Conservation (phyloP, 2,888 invertebrate genomes). For the Tridacna crocea region DNA sequence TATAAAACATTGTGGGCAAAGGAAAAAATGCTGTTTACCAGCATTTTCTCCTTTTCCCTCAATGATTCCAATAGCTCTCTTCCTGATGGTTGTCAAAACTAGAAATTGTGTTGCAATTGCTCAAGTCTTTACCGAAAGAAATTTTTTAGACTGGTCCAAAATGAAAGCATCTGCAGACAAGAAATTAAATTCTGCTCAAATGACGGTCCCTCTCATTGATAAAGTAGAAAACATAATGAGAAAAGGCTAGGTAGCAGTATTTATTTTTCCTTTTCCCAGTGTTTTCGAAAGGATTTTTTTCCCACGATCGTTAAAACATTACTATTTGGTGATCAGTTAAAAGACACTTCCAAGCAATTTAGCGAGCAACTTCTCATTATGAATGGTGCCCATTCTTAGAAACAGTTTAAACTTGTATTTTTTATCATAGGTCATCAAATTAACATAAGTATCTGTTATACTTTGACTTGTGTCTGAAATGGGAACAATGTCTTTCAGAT, state of each 20-base stretch:
- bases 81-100: no score
- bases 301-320: no score
- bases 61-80: not conserved
- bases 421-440: conserved; percentile 42
- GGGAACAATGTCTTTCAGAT: conserved; percentile 39
- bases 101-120: no score
- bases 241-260: no score
- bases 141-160: no score
- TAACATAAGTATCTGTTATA: conserved; percentile 15
- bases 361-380: conserved; percentile 24
- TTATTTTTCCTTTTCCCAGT: no score
- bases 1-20: not conserved
- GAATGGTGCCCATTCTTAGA: conserved; percentile 5
- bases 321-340: not conserved
- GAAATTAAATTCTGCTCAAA: no score
- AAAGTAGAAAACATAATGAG: no score
- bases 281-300: no score
- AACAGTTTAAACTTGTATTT: conserved; percentile 34
- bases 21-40: not conserved
- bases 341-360: conserved; percentile 20
- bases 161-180: no score
- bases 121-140: no score
- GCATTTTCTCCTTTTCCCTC: not conserved
- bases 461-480: conserved; percentile 29
- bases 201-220: no score